Percentiles rank a stretch among this genome's conserved stretches.
These are phyloP conservation scores for Synergus laeviventris DNA, from an alignment of 2,888 invertebrate species.

Conservation along the genomic window DNA sequence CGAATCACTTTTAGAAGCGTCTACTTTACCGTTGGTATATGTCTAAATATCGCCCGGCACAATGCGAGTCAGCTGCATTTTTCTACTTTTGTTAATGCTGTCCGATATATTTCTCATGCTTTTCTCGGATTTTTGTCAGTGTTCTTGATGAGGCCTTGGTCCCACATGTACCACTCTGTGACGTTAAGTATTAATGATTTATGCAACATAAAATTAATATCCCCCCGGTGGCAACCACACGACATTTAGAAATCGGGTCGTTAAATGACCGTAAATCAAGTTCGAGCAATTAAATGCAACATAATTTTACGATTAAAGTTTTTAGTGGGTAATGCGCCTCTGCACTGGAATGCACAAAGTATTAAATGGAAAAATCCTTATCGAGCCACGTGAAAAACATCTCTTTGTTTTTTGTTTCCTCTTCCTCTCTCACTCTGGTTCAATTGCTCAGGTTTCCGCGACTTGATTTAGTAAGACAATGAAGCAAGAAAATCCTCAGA, in stretches of 20 bases:
- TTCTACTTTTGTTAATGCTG: constrained; percentile 15
- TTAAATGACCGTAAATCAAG: constrained; percentile 62
- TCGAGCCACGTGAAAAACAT: background rate
- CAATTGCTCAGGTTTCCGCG: too few relatives aligned
- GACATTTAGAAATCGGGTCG: constrained; percentile 62
- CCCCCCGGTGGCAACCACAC: constrained; percentile 55
- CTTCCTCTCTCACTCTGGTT: background rate
- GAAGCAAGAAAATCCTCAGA: too few relatives aligned
- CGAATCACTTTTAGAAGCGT: constrained; percentile 19
- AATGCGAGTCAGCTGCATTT: constrained; percentile 10
- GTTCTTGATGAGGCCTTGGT: background rate
- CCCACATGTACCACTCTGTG: constrained; percentile 39
- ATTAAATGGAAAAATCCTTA: constrained; percentile 43
- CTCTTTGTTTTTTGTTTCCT: background rate
- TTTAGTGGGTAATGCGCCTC: constrained; percentile 50
- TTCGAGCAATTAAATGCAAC: constrained; percentile 63
- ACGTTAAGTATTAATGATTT: constrained; percentile 57
- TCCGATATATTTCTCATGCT: background rate
- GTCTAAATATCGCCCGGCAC: background rate
- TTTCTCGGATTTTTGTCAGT: constrained; percentile 7
- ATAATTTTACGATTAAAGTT: constrained; percentile 64
- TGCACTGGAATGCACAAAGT: constrained; percentile 44
- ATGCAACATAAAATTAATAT: constrained; percentile 55
- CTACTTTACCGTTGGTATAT: background rate
- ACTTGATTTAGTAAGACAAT: too few relatives aligned